phyloP scores from a whole-genome alignment of 2,797 vertebrate species.

The Pterois miles region DNA sequence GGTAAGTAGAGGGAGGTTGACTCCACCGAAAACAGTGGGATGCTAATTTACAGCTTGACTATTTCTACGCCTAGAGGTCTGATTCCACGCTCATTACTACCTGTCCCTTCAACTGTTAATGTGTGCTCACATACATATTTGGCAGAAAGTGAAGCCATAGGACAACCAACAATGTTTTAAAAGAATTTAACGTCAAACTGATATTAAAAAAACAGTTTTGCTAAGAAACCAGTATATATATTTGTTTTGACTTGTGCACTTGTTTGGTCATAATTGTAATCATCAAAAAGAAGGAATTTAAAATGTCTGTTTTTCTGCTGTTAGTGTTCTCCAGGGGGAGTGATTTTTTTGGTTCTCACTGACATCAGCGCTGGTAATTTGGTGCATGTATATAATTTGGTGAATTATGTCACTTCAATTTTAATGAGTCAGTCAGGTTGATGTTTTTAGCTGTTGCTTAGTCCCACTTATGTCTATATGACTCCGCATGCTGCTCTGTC shows the following conservation, averaged over 20 bases:
- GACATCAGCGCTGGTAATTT: too few species aligned
- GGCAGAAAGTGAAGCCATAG: background rate
- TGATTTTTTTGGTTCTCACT: too few species aligned
- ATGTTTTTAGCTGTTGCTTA: background rate
- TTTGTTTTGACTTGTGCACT: background rate
- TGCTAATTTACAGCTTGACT: conserved; percentile 41
- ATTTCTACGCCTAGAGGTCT: conserved; percentile 33
- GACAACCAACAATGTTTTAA: background rate
- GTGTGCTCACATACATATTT: background rate
- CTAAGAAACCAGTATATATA: background rate
- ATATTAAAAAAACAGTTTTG: background rate
- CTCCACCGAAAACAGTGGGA: conserved; percentile 52
- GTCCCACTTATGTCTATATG: background rate
- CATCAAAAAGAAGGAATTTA: background rate
- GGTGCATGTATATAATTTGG: too few species aligned
- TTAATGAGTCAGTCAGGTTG: too few species aligned
- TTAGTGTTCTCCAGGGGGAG: too few species aligned
- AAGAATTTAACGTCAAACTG: background rate
- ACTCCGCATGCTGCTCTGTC: background rate
- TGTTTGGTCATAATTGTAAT: background rate
- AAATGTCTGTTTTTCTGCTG: background rate
- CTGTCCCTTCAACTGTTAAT: background rate
- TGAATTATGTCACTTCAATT: too few species aligned
- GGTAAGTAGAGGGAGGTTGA: conserved; percentile 26
- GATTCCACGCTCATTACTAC: conserved; percentile 14